phyloP scores from a whole-genome alignment of 2,888 invertebrate species.

The Tolmerus cingulatus region DNA sequence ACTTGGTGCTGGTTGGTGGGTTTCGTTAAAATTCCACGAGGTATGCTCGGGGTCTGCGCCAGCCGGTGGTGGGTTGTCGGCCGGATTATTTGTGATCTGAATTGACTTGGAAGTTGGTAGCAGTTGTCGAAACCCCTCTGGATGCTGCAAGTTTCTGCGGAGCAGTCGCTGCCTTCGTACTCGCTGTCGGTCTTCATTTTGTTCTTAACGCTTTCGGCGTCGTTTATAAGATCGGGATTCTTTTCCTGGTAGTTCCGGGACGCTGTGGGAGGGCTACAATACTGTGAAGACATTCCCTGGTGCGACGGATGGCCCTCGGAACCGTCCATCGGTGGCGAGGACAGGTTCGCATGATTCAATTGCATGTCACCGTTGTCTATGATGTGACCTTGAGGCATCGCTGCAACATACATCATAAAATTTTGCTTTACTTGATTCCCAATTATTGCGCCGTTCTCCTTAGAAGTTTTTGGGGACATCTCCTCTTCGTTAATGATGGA shows the following conservation, averaged over 20 bases:
- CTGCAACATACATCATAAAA: constrained; percentile 60
- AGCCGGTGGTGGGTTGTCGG: constrained; percentile 63
- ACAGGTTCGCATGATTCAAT: constrained; percentile 48
- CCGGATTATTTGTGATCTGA: constrained; percentile 65
- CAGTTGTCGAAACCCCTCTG: constrained; percentile 58
- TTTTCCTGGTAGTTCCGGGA: constrained; percentile 69
- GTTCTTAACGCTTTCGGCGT: constrained; percentile 72
- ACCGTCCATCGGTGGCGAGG: constrained; percentile 52
- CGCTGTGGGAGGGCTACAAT: constrained; percentile 68
- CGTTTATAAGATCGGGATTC: constrained; percentile 82
- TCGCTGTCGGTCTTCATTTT: constrained; percentile 61
- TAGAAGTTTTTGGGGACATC: constrained; percentile 57
- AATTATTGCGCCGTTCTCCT: constrained; percentile 54
- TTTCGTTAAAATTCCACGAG: constrained; percentile 62
- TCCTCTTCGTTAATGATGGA: constrained; percentile 62
- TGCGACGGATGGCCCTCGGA: constrained; percentile 58
- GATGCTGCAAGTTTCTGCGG: constrained; percentile 55
- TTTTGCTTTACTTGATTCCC: constrained; percentile 62
- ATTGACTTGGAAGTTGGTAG: constrained; percentile 65
- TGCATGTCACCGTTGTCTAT: constrained; percentile 53
- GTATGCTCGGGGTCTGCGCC: constrained; percentile 65
- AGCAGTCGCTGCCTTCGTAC: constrained; percentile 62
- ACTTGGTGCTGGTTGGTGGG: constrained; percentile 70
- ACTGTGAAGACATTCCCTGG: constrained; percentile 63
- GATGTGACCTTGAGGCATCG: constrained; percentile 51